Percentiles rank a stretch among this genome's conserved stretches.
These are phyloP conservation scores for Drosophila borealis DNA, from an alignment of 2,888 invertebrate genomes.

Conservation along the genomic window DNA sequence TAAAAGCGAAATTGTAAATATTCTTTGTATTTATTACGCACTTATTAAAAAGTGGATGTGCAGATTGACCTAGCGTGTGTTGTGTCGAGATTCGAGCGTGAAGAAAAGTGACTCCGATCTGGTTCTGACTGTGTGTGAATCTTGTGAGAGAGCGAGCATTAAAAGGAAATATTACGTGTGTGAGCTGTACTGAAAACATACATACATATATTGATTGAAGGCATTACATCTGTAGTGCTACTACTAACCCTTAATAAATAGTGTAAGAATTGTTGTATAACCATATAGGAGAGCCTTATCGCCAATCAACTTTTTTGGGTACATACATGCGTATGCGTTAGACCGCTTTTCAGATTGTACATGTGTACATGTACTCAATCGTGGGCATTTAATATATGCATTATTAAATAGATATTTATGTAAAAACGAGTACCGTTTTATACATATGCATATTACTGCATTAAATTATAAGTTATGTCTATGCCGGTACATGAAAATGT, in stretches of 20 bases:
- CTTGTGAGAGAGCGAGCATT: conserved; percentile 76
- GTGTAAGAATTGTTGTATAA: conserved; percentile 79
- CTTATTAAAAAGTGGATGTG: conserved; percentile 76
- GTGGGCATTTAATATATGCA: neutral
- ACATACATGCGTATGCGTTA: conserved; percentile 17
- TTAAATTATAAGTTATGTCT: neutral
- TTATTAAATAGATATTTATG: conserved; percentile 14
- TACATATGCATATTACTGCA: conserved; percentile 15
- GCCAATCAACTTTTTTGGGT: conserved; percentile 48
- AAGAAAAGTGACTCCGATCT: conserved; percentile 69
- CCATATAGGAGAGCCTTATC: conserved; percentile 57
- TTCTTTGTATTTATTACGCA: conserved; percentile 75
- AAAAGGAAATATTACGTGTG: conserved; percentile 72
- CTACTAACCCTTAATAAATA: conserved; percentile 73
- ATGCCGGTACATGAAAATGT: no score
- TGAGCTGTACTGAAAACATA: conserved; percentile 65
- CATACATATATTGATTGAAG: conserved; percentile 64
- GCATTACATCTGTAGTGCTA: conserved; percentile 66
- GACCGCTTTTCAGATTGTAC: conserved; percentile 12
- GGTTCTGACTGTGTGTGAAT: conserved; percentile 76
- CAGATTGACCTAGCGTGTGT: conserved; percentile 71
- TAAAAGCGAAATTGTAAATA: conserved; percentile 75
- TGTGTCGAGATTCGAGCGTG: conserved; percentile 73
- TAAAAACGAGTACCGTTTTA: conserved; percentile 16
- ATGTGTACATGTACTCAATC: conserved; percentile 18